These are phyloP conservation scores for Zootoca vivipara DNA, from an alignment of 2,113 vertebrate species.

Conservation along the genomic window DNA sequence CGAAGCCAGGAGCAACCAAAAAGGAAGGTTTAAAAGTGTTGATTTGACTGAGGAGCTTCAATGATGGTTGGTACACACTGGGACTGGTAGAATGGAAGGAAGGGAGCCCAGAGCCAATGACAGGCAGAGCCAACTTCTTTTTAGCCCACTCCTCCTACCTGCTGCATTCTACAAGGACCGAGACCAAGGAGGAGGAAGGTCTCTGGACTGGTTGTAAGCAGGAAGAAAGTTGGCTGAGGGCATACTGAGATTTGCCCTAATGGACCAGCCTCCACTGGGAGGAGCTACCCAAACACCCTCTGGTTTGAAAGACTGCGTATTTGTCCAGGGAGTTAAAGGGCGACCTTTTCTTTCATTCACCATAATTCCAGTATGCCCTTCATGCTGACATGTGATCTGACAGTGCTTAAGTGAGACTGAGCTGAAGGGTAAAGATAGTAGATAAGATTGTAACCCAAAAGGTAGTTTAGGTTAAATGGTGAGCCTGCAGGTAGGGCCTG, in stretches of 20 bases:
- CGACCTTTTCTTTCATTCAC: not conserved
- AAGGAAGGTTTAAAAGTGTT: not conserved
- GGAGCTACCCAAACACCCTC: not conserved
- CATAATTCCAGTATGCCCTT: not conserved
- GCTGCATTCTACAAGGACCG: not conserved
- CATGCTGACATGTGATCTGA: not conserved
- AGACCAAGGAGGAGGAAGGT: too few species aligned
- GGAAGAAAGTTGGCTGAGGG: too few species aligned
- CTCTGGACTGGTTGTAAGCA: too few species aligned
- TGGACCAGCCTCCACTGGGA: too few species aligned
- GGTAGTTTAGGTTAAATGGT: not conserved
- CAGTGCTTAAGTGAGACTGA: not conserved
- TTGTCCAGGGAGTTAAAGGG: not conserved
- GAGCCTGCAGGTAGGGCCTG: not conserved
- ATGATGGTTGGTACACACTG: too few species aligned
- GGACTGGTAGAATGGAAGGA: too few species aligned
- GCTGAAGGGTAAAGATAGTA: not conserved
- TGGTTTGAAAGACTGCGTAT: not conserved
- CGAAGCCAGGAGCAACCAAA: not conserved
- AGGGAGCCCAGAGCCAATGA: too few species aligned
- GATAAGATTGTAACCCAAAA: not conserved
- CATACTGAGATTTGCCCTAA: too few species aligned
- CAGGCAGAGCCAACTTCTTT: too few species aligned
- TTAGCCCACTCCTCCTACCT: too few species aligned
- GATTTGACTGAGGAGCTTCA: not conserved